Base-by-base conservation (phyloP, 2,888 invertebrate genomes). In the Parascotia fuliginaria region DNA sequence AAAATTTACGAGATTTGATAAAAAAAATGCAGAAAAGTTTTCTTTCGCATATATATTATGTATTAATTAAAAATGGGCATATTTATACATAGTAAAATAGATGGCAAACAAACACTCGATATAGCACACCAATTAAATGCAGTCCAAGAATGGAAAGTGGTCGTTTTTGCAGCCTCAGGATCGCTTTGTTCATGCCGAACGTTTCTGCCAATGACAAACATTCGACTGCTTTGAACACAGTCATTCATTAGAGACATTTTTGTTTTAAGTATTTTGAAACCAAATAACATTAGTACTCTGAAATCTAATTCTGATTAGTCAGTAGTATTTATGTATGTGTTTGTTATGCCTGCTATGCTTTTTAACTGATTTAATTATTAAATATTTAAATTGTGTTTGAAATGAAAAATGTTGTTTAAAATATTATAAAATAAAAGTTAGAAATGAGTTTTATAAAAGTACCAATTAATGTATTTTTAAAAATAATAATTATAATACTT, bases 141-240 rank as follows among this genome's bases (percentile, higher is more conserved):
- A 77, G 76, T 78, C 76, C 73, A 65, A 76, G 81, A 80, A 81
- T 70, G 77, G 77, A 63, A 67, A 71, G 70, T 74, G 65, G 70
- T 79, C 69, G 79, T 89, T 89, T 89, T 88, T 88, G 83, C 70
- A 60, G 65, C 54, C 66, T 62, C 62, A 55, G 71, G 71, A 73
- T 66, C 74, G 77, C 87, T 89, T 88, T 88, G 86, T 82, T 71
- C 59, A 60, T 67, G 77, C 86, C 85, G 87, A 82, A 80, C 71
- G 73, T 79, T 79, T 80, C 77, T 63, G 77, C 65, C 75, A 65
- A 83, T 79, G 79, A 69, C 77, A 82, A 83, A 80, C 77, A 84
- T 87, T 80, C 72, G 70, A 64, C 71, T 68, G 74, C 69, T 73
- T 73, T 70, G 62, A 75, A 73, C 69, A 79, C 73, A 75, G 75